Conservation (phyloP, 2,797 vertebrate species). For the Crocodylus rhombifer region DNA sequence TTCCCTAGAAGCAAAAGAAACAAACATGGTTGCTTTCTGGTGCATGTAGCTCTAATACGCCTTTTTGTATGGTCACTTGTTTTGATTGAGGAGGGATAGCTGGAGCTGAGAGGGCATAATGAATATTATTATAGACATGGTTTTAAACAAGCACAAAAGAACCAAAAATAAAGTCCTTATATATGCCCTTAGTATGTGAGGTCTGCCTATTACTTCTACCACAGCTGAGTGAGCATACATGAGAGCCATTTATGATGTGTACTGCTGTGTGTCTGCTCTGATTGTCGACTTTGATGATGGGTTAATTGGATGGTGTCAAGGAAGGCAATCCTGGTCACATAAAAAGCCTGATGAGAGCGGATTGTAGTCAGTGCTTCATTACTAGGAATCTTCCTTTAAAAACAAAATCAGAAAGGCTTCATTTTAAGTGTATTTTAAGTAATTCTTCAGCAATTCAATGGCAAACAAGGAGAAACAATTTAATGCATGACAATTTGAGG, state of each 20-base stretch:
- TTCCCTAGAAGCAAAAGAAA: slow-evolving; percentile 25
- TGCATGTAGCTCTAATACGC: not conserved
- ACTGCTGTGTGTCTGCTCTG: slow-evolving; percentile 28
- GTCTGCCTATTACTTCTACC: slow-evolving; percentile 32
- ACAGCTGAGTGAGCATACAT: slow-evolving; percentile 51
- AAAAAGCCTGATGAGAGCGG: slow-evolving; percentile 22
- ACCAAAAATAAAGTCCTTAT: not conserved
- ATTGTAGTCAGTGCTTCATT: slow-evolving; percentile 52
- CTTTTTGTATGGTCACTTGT: slow-evolving; percentile 60
- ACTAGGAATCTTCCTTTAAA: slow-evolving; percentile 27
- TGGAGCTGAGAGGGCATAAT: slow-evolving; percentile 40
- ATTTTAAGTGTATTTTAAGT: not conserved
- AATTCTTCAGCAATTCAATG: slow-evolving; percentile 20
- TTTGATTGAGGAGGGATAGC: slow-evolving; percentile 72
- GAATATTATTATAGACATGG: slow-evolving; percentile 28
- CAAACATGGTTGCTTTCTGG: not conserved
- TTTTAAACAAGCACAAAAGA: slow-evolving; percentile 45
- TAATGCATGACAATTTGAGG: slow-evolving; percentile 28
- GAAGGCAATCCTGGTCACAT: slow-evolving; percentile 16
- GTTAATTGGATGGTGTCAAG: slow-evolving; percentile 74
- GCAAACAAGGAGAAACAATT: slow-evolving; percentile 9
- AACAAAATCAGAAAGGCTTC: slow-evolving; percentile 49
- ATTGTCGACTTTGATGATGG: slow-evolving; percentile 51
- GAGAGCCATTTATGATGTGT: slow-evolving; percentile 58
- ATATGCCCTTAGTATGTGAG: slow-evolving; percentile 12